Evolutionary conservation across 2,888 invertebrate genomes (phyloP).

Genomic region (Melinopterus prodromus): DNA sequence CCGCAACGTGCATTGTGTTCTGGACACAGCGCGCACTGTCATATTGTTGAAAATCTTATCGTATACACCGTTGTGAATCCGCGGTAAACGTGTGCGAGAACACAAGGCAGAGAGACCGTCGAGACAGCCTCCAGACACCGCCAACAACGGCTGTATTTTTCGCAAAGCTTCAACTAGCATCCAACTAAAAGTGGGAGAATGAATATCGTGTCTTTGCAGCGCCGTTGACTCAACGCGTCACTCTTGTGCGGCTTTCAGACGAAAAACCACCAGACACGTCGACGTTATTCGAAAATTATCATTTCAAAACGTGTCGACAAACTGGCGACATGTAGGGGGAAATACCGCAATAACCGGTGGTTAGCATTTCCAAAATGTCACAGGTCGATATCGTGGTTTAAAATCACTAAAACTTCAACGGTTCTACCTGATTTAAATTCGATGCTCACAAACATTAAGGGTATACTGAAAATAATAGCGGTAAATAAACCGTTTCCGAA

Average conservation of each 20-base stretch:
- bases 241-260: background rate
- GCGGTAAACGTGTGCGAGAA: background rate
- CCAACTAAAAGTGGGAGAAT: background rate
- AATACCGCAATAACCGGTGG: too few species aligned
- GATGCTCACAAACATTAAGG: too few species aligned
- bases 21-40: background rate
- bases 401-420: too few species aligned
- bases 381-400: too few species aligned
- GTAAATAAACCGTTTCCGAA: too few species aligned
- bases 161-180: background rate
- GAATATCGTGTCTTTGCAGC: background rate
- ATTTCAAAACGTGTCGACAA: too few species aligned
- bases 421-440: too few species aligned
- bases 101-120: background rate
- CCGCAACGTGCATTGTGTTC: background rate
- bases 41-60: conserved; percentile 4
- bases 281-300: too few species aligned
- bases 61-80: background rate
- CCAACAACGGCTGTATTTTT: background rate
- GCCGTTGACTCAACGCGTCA: background rate
- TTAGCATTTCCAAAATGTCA: too few species aligned
- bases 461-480: too few species aligned
- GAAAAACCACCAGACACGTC: background rate
- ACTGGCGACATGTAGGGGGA: too few species aligned
- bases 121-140: background rate